Evolutionary conservation across 92 coral and sea anemone species (phyloP), one percentile per base, ranked within the genome.

Genomic region (Umimayanthus chanpuru): DNA sequence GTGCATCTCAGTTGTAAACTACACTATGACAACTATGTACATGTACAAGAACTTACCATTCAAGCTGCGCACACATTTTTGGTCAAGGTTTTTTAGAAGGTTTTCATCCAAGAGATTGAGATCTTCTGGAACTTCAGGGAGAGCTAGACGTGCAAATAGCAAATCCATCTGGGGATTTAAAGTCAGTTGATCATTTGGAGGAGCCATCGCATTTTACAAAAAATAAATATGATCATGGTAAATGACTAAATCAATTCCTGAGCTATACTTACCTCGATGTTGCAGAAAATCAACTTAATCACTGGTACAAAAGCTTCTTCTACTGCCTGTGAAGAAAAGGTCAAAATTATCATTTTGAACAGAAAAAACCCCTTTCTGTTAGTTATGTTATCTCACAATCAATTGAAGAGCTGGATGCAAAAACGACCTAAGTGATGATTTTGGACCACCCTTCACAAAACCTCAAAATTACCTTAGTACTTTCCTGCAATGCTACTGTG

Each of bases 231-330:
- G 15, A 14, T 18, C 25, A 18, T 61, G 26, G 4, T 14, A 61
- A 0, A 61, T 20, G 1, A 36, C 18, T 53, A 11, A 39, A 16
- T 0, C 8, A 74, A 39, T 74, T 74, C 9, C n/a, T 39, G 7
- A 36, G 25, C 6, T 14, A 32, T 32, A 16, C 95, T 71, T 44
- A 97, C 99, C 95, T 95, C 99, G 86, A 97, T 94, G 74, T 92
- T 89, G 89, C 99, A 97, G 89, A 93, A 97, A 64, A 91, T 94
- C 92, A 97, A 87, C 86, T 95, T 97, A 78, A 97, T 97, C 26
- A 97, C 96, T 39, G 99, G 99, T 58, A 97, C 99, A 92, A 91
- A 97, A 67, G 99, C 99, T 82, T 97, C 94, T 85, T 97, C 98
- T 55, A 97, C 91, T 53, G 99, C 98, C 99, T 97, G 82, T 7